Percentiles rank a stretch among this genome's conserved stretches.
phyloP scores from a whole-genome alignment of 2,888 invertebrate species.

The Platerodrilus igneus region DNA sequence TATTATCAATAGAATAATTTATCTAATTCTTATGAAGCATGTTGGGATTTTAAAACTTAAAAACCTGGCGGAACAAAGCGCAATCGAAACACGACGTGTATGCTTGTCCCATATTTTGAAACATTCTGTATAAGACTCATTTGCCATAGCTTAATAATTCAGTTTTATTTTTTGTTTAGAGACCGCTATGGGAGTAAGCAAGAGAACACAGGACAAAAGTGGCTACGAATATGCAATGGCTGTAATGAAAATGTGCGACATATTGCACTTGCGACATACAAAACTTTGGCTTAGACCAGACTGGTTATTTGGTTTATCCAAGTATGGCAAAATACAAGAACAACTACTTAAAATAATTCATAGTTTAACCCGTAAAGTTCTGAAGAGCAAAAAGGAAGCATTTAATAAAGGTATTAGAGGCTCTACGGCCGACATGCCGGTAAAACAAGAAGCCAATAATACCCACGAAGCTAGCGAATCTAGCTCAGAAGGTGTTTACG shows the following conservation, averaged over 20 bases:
- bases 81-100: too few relatives aligned
- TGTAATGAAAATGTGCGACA: conserved; percentile 87
- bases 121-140: conserved; percentile 20
- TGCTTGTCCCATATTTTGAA: too few relatives aligned
- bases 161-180: conserved; percentile 52
- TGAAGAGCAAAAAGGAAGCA: conserved; percentile 58
- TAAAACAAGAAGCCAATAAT: conserved; percentile 32
- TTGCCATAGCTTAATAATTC: not conserved
- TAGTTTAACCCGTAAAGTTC: conserved; percentile 71
- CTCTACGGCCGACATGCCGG: conserved; percentile 44
- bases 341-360: conserved; percentile 72
- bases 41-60: too few relatives aligned
- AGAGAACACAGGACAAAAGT: conserved; percentile 73
- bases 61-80: too few relatives aligned
- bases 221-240: conserved; percentile 83
- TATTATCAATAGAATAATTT: too few relatives aligned
- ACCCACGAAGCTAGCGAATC: conserved; percentile 56
- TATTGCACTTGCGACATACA: conserved; percentile 76
- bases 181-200: conserved; percentile 86
- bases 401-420: conserved; percentile 51
- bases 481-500: conserved; percentile 59
- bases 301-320: conserved; percentile 70
- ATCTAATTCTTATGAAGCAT: too few relatives aligned
- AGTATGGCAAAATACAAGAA: conserved; percentile 70
- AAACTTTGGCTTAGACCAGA: conserved; percentile 76